Evolutionary conservation across 2,113 vertebrate species (phyloP), one percentile per base, ranked within the genome.

Genomic region (Argyrosomus japonicus): DNA sequence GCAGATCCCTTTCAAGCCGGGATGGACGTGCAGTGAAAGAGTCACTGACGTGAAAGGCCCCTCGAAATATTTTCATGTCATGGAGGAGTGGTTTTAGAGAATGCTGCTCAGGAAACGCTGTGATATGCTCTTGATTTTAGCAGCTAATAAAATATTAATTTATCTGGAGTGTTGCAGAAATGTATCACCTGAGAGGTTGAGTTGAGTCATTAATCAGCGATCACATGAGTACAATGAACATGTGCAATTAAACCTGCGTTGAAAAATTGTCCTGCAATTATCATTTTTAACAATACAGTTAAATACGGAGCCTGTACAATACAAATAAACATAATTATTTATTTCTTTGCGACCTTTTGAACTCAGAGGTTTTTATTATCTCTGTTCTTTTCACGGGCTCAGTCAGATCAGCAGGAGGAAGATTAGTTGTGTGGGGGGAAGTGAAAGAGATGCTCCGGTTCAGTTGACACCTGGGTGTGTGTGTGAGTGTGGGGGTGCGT

Each of bases 401-500:
- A 21, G 32, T 74, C 2, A 29, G 32, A 86, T 53, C 51, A 32
- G 62, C 63, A 43, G 40, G 29, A 75, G 25, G 32, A 64, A 64
- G 61, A 68, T 75, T 62, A 47, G 12, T 65, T 62, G 32, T 79
- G 72, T 67, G 57, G 57, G 61, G 61, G 45, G 51, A 70, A 19
- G 51, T 80, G 62, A 75, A 62, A 50, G 25, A 75, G 68, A 53
- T 29, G 72, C 67, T 80, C 18, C 12, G 3, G 51, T 56, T 83
- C 47, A 74, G n/a, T 56, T 81, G 64, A 70, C 81, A 88, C 61
- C 64, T 47, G 47, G 10, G 18, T 65, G 64, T 74, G 43, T 73
- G 43, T 77, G 48, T 79, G 77, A 62, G 48, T 75, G 57, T 50
- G 57, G 51, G 83, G 73, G 54, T 65, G 74, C 57, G 65, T 6